Base-by-base conservation (phyloP, 2,888 invertebrate genomes). In the Thyatira batis region DNA sequence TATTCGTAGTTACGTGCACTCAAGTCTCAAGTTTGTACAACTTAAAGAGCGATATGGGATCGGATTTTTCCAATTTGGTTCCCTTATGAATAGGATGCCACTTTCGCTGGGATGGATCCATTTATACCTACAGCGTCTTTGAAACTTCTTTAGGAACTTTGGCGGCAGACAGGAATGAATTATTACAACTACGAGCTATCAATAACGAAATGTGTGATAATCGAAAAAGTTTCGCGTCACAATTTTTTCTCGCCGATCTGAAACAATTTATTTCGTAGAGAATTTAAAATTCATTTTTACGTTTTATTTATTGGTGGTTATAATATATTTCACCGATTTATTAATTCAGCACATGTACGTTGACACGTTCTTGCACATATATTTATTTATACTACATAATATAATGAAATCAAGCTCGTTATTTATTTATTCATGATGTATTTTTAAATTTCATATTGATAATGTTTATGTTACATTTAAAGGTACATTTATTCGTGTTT, bases 181-280 rank as follows among this genome's bases (percentile, higher is more conserved):
- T 85, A 86, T 84, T 82, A 81, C 75, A 72, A 80, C 77, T 83
- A 77, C 71, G 70, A 78, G 76, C 78, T 79, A 85, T 84, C 84
- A 82, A 84, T 86, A 86, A 82, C 82, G 73, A 78, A 79, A 80
- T 79, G 81, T 82, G 82, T 82, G 76, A 81, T 86, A 85, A 87
- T 86, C 81, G 81, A 81, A 84, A 84, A 87, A 84, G 70, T 85
- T 85, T 76, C 67, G 61, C 65, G 69, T 76, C 70, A 76, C 69
- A 69, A 74, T 67, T 76, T 67, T 70, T 70, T 67, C 66, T n/a
- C 39, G n/a, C 39, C 39, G 17, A 39, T n/a, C 63, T 66, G 58
- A 64, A 60, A 59, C 60, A 55, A 65, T 65, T 69, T 64, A 57
- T 63, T 53, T 69, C 39, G 17, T 39, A 17, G 13, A 17, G 13